Evolutionary conservation across 2,113 vertebrate genomes (phyloP).

Genomic region (Sterna hirundo): DNA sequence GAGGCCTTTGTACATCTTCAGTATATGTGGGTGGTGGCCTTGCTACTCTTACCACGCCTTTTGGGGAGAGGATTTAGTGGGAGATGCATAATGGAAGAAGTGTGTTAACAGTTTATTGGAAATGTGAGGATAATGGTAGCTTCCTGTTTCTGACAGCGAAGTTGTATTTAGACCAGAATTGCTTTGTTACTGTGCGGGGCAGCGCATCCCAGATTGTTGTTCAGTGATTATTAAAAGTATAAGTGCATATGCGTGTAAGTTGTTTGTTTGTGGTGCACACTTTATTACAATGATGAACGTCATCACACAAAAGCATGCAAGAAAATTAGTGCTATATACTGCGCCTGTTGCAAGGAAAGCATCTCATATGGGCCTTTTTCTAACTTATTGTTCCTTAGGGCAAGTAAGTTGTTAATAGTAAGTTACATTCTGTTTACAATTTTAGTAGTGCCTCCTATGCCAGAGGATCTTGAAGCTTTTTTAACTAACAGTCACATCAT

Average conservation of each 20-base stretch:
- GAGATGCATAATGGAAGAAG: not conserved
- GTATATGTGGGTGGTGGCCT: not conserved
- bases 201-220: not conserved
- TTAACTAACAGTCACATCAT: not conserved
- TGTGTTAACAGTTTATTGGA: not conserved
- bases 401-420: not conserved
- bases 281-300: not conserved
- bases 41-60: not conserved
- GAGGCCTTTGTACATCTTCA: not conserved
- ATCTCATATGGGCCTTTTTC: not conserved
- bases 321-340: not conserved
- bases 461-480: not conserved
- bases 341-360: not conserved
- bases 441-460: not conserved
- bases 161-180: not conserved
- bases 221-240: not conserved
- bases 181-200: not conserved
- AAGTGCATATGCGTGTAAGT: not conserved
- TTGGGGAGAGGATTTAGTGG: not conserved
- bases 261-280: not conserved
- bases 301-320: not conserved
- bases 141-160: not conserved
- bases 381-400: not conserved
- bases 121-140: not conserved
- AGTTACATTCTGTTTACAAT: not conserved